A percentile compares a stretch with the other conserved stretches of the same genome.
Evolutionary conservation across 1,140 invertebrate species (phyloP).

Genomic region (Megalonaias nervosa): DNA sequence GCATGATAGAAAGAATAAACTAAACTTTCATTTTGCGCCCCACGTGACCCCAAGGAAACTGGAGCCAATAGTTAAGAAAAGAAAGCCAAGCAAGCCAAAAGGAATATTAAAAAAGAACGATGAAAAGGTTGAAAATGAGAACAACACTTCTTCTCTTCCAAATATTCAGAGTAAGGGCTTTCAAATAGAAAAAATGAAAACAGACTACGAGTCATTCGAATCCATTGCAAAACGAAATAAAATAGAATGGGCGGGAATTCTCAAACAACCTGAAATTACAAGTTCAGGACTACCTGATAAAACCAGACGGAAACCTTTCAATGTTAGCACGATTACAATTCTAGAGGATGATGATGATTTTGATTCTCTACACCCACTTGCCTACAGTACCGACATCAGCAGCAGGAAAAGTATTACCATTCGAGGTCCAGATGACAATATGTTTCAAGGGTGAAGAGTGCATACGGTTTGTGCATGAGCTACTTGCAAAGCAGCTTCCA

Average conservation of each 20-base stretch:
- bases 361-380: not conserved
- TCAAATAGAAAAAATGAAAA: constrained; percentile 42
- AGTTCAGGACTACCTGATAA: constrained; percentile 8
- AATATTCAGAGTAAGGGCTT: constrained; percentile 11
- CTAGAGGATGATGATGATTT: constrained; percentile 31
- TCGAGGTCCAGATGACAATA: too few relatives aligned
- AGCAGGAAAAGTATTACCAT: constrained; percentile 12
- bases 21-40: constrained; percentile 29
- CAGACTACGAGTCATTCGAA: constrained; percentile 49
- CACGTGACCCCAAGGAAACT: constrained; percentile 26
- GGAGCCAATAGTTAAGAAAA: constrained; percentile 22
- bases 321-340: constrained; percentile 33
- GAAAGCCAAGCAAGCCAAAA: not conserved
- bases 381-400: constrained; percentile 10
- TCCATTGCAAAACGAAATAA: constrained; percentile 44
- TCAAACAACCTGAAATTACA: constrained; percentile 28
- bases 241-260: not conserved
- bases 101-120: constrained; percentile 3
- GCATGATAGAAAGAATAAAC: constrained; percentile 19
- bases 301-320: constrained; percentile 14
- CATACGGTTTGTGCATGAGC: too few relatives aligned
- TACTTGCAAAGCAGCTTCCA: too few relatives aligned
- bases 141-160: not conserved
- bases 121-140: not conserved
- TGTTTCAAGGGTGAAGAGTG: too few relatives aligned